Base-by-base conservation (phyloP, 2,888 invertebrate genomes). In the Emmelina monodactyla region DNA sequence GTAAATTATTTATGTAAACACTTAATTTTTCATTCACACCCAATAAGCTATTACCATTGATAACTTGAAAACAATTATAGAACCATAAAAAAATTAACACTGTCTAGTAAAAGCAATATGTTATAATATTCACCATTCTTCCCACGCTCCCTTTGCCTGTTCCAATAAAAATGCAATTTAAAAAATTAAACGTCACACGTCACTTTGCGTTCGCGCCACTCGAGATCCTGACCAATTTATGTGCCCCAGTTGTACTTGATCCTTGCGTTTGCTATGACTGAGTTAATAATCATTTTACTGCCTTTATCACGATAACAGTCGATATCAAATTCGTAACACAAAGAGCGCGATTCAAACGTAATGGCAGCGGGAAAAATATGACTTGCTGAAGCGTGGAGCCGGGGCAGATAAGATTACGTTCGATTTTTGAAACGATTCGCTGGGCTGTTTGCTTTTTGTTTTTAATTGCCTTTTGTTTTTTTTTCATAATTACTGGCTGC, bases 141-240 rank as follows among this genome's bases (percentile, higher is more conserved):
- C 50, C 39, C 37, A 7, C 48, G 42, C 50, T 46, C 41, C 30
- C 36, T 37, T 38, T 35, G 37, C 36, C 41, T 31, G 38, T 29
- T 42, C 30, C 39, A 51, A 47, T 49, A 38, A 37, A 40, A 33
- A 34, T 31, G 25, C 38, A 37, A 41, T 40, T 42, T 37, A 42
- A 40, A 45, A 49, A 43, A 44, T 36, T 35, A 42, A 47, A 33
- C 37, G 36, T 41, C 45, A 45, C 49, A 40, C 50, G 50, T 46
- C 48, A 53, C 45, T 37, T 40, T 40, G 22, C 39, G 35, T 42
- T 45, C 40, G 44, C 47, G 37, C 42, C 50, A 47, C 42, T 39
- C 22, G 35, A 35, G 48, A 49, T 64, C 69, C 68, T 60, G 60
- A 39, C 55, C 64, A 67, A 62, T 63, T 65, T 58, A 46, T 50